phyloP scores from a whole-genome alignment of 1,140 invertebrate species.

The Medauroidea extradentata region DNA sequence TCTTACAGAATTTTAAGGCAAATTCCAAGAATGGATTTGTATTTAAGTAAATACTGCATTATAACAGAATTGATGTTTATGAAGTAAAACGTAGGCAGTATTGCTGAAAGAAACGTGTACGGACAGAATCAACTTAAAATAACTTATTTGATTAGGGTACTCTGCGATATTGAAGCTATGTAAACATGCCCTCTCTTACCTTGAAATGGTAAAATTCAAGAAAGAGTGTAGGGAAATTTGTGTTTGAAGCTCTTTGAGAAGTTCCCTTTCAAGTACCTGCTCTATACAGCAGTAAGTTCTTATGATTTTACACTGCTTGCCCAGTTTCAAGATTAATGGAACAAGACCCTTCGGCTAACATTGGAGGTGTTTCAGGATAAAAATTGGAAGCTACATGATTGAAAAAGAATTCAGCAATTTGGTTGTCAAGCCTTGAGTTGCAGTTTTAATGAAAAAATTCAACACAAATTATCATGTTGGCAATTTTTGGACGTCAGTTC shows the following conservation, averaged over 20 bases:
- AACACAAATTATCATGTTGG: constrained; percentile 4
- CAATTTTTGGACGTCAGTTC: constrained; percentile 1
- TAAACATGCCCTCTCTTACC: not conserved
- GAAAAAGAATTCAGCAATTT: constrained; percentile 8
- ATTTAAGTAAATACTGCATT: constrained; percentile 1
- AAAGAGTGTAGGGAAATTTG: constrained; percentile 11
- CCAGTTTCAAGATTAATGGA: not conserved
- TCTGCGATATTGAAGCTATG: no score
- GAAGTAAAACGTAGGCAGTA: constrained; percentile 6
- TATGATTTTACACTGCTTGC: constrained; percentile 1
- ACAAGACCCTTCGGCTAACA: not conserved
- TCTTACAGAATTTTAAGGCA: constrained; percentile 19
- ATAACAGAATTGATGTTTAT: constrained; percentile 5
- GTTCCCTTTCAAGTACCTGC: constrained; percentile 1
- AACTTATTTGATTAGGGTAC: no score
- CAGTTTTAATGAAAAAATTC: constrained; percentile 8
- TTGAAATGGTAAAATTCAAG: constrained; percentile 10
- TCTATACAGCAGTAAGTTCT: constrained; percentile 8
- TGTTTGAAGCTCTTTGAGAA: constrained; percentile 1
- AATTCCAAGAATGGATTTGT: constrained; percentile 16
- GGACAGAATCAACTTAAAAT: not conserved
- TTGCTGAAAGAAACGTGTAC: not conserved
- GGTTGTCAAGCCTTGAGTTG: constrained; percentile 3
- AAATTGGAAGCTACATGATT: not conserved
- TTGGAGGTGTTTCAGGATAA: constrained; percentile 5